Evolutionary conservation across 2,888 invertebrate genomes (phyloP).

Genomic region (Caenorhabditis sulstoni): DNA sequence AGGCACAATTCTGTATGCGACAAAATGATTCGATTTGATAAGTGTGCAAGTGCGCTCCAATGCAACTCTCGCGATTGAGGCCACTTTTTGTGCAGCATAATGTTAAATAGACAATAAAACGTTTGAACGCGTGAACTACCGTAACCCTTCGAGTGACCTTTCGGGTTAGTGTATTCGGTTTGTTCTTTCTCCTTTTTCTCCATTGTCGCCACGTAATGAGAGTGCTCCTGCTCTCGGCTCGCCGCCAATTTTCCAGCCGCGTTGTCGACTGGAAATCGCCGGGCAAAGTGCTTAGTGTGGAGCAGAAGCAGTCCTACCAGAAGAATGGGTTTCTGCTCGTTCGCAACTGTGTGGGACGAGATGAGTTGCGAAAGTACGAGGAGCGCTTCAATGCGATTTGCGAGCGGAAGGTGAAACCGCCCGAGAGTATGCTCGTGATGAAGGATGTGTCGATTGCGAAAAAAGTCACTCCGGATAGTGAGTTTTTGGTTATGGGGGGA

Average conservation of each 20-base stretch:
- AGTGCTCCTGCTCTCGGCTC: too few relatives aligned
- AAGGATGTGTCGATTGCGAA: slow-evolving; percentile 85
- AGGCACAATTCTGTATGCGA: too few relatives aligned
- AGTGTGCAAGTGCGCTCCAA: too few relatives aligned
- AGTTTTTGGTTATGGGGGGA: neutral
- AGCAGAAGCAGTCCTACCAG: slow-evolving; percentile 85
- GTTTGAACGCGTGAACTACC: too few relatives aligned
- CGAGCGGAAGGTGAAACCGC: slow-evolving; percentile 82
- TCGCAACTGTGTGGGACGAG: slow-evolving; percentile 85
- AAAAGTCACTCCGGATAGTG: slow-evolving; percentile 83
- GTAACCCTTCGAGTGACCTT: too few relatives aligned
- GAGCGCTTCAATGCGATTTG: slow-evolving; percentile 83
- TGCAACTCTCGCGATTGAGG: too few relatives aligned
- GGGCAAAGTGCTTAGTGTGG: slow-evolving; percentile 51
- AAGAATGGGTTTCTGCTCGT: slow-evolving; percentile 89
- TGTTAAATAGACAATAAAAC: too few relatives aligned
- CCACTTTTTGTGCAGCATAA: too few relatives aligned
- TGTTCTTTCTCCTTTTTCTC: neutral
- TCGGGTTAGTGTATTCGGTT: too few relatives aligned
- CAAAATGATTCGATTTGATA: too few relatives aligned
- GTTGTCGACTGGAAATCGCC: slow-evolving; percentile 39
- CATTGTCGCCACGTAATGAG: too few relatives aligned
- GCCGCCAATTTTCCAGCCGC: neutral
- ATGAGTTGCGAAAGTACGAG: slow-evolving; percentile 86
- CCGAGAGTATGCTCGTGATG: slow-evolving; percentile 84